Base-by-base conservation (phyloP, 2,888 invertebrate species). In the Macropis europaea region DNA sequence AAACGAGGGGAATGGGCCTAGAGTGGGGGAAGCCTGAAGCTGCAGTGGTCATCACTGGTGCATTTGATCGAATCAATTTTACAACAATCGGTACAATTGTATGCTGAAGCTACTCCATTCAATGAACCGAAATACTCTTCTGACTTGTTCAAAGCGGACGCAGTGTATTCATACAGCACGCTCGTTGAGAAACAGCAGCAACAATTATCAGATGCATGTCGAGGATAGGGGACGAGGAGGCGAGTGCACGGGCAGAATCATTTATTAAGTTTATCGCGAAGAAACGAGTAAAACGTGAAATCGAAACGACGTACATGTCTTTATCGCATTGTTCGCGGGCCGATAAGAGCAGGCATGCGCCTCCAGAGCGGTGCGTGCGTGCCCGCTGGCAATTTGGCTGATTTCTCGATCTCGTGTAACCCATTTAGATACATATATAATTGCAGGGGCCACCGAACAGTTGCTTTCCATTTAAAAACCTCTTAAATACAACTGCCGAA, bases 231-330 rank as follows among this genome's bases (percentile, higher is more conserved):
- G 50, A 26, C n/a, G 22, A 13, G 30, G 34, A 45, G 52, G 38
- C 61, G 57, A 22, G 59, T 40, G 28, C 36, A 34, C 32, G 3
- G 30, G 40, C 53, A 24, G 42, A 24, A 50, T 53, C 57, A 60
- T 76, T 73, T 67, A 43, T 78, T 66, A 73, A 57, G 48, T 63
- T 79, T 69, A 79, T 79, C 73, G 48, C n/a, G 28, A 11, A 22
- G 56, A 34, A 60, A 52, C 34, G 17, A 28, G 45, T 24, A 42
- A 22, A 53, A 47, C 47, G 59, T 47, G 53, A 19, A 61, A 66
- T 73, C 64, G 59, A 68, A 76, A 64, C 64, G 64, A 50, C 38
- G 45, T 54, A 43, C 57, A 43, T 53, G 24, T 53, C 64, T 62
- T 78, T 76, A 76, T 76, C 73, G 50, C 50, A 32, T 28, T 45